phyloP scores from a whole-genome alignment of 1,140 invertebrate species.

The Drosophila athabasca region DNA sequence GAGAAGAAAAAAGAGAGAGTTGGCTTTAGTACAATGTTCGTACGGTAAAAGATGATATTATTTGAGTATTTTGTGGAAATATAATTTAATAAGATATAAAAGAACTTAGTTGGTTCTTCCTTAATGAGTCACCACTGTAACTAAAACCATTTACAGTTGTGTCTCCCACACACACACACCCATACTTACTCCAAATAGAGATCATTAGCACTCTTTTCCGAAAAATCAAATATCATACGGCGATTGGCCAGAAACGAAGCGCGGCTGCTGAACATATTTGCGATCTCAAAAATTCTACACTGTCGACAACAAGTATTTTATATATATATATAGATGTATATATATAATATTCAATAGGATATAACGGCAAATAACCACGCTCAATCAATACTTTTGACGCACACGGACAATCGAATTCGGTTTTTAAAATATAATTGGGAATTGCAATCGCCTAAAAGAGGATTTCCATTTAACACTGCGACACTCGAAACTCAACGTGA shows the following conservation, averaged over 20 bases:
- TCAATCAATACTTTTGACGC: constrained; percentile 50
- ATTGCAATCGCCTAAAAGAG: constrained; percentile 54
- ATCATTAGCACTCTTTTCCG: constrained; percentile 65
- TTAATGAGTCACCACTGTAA: constrained; percentile 7
- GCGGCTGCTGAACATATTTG: constrained; percentile 68
- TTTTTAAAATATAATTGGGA: constrained; percentile 34
- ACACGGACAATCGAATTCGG: constrained; percentile 64
- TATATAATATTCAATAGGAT: constrained; percentile 15
- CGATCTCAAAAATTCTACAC: constrained; percentile 52
- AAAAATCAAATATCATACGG: constrained; percentile 80
- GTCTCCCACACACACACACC: constrained; percentile 4
- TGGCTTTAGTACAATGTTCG: constrained; percentile 9
- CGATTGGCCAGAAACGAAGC: constrained; percentile 74
- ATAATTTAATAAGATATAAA: too few relatives aligned
- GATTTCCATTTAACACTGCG: constrained; percentile 72
- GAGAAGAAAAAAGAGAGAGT: not conserved
- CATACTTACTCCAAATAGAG: constrained; percentile 74
- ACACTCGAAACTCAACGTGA: constrained; percentile 53
- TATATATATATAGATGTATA: too few relatives aligned
- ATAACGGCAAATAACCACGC: constrained; percentile 38
- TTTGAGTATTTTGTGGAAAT: not conserved
- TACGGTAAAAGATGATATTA: not conserved
- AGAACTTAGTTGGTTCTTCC: too few relatives aligned
- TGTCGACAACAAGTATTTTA: constrained; percentile 45
- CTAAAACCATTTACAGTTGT: constrained; percentile 30